Conservation (phyloP, 2,113 vertebrate species). For the Chaenogobius annularis region DNA sequence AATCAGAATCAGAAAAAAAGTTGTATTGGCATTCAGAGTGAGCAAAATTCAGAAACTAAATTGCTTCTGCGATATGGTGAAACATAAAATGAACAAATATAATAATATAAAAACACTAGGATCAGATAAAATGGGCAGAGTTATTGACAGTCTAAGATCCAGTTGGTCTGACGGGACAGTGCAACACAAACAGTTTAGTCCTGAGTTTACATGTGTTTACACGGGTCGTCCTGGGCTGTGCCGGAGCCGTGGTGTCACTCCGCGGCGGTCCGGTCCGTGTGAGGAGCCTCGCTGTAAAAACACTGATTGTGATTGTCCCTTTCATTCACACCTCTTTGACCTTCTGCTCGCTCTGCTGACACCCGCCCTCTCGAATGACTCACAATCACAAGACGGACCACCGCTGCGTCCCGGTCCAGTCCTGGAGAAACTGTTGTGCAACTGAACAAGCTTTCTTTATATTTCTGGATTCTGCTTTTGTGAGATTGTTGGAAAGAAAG, state of each 20-base stretch:
- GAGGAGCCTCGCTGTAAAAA: slow-evolving; percentile 39
- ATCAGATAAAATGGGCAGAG: too few species aligned
- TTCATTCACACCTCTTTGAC: slow-evolving; percentile 67
- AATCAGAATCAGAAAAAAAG: too few species aligned
- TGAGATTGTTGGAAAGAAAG: too few species aligned
- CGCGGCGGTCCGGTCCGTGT: slow-evolving; percentile 44
- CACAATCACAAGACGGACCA: slow-evolving; percentile 4
- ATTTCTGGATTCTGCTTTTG: not conserved
- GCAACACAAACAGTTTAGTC: slow-evolving; percentile 38
- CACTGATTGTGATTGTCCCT: slow-evolving; percentile 59
- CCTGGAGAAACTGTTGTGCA: not conserved
- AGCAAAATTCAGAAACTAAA: too few species aligned
- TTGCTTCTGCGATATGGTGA: too few species aligned
- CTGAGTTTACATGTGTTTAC: slow-evolving; percentile 62
- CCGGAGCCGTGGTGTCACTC: slow-evolving; percentile 49
- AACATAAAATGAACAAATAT: too few species aligned
- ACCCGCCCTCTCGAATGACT: slow-evolving; percentile 31
- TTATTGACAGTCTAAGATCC: too few species aligned
- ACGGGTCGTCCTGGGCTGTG: slow-evolving; percentile 45
- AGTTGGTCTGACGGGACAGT: not conserved
- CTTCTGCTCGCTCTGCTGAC: slow-evolving; percentile 49
- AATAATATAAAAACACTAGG: too few species aligned
- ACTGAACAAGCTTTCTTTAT: too few species aligned
- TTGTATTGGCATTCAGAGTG: too few species aligned
- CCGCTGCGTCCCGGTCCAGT: slow-evolving; percentile 34